Evolutionary conservation across 2,113 vertebrate genomes (phyloP).

Genomic region (Manacus vitellinus): DNA sequence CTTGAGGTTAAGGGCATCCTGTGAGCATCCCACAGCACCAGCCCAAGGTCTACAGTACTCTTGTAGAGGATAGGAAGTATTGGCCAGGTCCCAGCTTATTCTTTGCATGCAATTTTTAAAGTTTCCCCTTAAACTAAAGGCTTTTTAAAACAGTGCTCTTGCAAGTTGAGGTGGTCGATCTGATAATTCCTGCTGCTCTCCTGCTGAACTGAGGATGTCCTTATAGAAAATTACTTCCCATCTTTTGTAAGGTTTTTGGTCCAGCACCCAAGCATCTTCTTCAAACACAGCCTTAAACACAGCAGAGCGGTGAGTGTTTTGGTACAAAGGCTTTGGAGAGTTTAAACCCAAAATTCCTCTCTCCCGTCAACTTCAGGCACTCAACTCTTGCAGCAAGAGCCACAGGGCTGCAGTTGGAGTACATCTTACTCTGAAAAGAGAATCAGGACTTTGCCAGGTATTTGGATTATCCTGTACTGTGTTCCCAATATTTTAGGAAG

Average conservation of each 20-base stretch:
- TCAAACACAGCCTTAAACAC: not conserved
- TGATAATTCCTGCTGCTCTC: not conserved
- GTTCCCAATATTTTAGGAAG: not conserved
- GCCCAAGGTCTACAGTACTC: rapidly evolving
- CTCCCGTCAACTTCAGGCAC: not conserved
- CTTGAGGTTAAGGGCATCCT: not conserved
- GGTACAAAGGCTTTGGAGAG: not conserved
- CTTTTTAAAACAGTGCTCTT: not conserved
- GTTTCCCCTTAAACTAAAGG: not conserved
- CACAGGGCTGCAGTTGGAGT: not conserved
- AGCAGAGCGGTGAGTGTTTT: not conserved
- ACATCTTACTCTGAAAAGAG: not conserved
- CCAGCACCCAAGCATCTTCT: not conserved
- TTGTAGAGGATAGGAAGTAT: not conserved
- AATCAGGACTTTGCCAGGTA: not conserved
- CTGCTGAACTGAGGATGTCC: not conserved
- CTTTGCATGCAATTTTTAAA: not conserved
- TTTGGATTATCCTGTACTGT: not conserved
- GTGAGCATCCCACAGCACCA: rapidly evolving
- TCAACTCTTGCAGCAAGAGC: not conserved
- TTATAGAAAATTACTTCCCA: not conserved
- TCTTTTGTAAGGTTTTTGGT: not conserved
- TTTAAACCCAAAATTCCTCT: not conserved
- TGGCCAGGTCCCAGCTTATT: not conserved
- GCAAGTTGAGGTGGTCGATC: not conserved